These are phyloP conservation scores for Halcyon leucocephala DNA, from an alignment of 2,797 vertebrate species.

Conservation along the genomic window DNA sequence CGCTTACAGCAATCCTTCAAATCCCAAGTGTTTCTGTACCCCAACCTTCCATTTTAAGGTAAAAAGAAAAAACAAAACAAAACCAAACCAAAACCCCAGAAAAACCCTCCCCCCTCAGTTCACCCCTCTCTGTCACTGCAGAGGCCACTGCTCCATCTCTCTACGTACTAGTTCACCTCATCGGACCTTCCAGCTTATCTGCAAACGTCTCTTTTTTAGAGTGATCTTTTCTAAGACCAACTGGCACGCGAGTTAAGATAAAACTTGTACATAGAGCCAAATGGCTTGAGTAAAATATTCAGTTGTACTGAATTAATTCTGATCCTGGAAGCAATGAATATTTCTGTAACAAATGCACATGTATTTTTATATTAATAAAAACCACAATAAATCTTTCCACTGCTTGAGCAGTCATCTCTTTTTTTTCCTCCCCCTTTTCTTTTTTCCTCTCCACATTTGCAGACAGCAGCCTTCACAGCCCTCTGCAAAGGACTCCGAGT, in stretches of 20 bases:
- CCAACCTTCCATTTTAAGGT: not conserved
- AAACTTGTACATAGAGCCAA: not conserved
- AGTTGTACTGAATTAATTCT: constrained; percentile 19
- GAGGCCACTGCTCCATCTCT: not conserved
- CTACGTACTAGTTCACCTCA: not conserved
- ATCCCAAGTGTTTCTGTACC: not conserved
- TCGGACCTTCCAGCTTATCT: not conserved
- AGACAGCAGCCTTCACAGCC: constrained; percentile 14
- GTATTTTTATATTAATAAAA: constrained; percentile 30
- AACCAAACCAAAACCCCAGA: not conserved
- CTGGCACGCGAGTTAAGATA: not conserved
- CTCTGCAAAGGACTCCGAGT: constrained; percentile 19
- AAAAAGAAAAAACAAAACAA: not conserved
- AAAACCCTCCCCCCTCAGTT: not conserved
- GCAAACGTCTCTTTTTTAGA: not conserved
- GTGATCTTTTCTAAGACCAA: not conserved
- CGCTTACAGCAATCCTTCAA: not conserved
- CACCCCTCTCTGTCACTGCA: not conserved
- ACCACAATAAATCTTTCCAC: constrained; percentile 46
- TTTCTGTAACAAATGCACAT: constrained; percentile 48
- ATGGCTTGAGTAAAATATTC: not conserved
- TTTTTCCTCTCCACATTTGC: not conserved
- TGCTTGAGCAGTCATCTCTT: not conserved
- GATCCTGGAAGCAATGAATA: constrained; percentile 34
- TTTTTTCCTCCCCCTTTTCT: no score